Percentiles rank a stretch among this genome's conserved stretches.
phyloP scores from a whole-genome alignment of 64 coral and sea anemone species.

The Orbicella faveolata region DNA sequence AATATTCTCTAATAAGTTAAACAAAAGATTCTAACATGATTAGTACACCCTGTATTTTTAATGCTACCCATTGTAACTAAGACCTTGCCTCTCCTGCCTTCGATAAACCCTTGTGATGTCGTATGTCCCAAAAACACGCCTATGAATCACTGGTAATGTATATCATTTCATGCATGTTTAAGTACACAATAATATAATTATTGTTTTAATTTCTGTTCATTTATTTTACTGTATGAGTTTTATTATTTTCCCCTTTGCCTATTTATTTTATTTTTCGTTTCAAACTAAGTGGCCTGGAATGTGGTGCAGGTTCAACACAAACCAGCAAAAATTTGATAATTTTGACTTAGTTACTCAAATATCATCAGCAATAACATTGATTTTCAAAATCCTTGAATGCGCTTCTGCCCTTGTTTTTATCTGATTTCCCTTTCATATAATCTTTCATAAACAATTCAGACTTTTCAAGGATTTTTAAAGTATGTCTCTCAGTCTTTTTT shows the following conservation, averaged over 20 bases:
- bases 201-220: background rate
- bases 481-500: background rate
- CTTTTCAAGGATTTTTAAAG: background rate
- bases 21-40: too few relatives aligned
- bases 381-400: slow-evolving; percentile 11
- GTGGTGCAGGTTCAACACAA: slow-evolving; percentile 37
- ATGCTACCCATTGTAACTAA: too few relatives aligned
- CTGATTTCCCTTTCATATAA: too few relatives aligned
- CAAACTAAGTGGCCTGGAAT: slow-evolving; percentile 3
- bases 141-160: too few relatives aligned
- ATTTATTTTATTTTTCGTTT: background rate
- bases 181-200: too few relatives aligned
- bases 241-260: background rate
- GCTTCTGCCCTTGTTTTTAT: background rate
- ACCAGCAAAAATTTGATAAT: slow-evolving; percentile 15
- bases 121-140: too few relatives aligned
- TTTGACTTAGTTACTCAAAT: background rate
- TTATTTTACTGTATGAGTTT: background rate
- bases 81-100: too few relatives aligned
- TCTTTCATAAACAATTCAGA: background rate
- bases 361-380: background rate
- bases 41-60: too few relatives aligned
- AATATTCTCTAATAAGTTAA: too few relatives aligned
- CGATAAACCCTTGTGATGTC: too few relatives aligned
- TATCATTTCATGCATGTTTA: too few relatives aligned